phyloP scores from a whole-genome alignment of 2,888 invertebrate species.

The Tupiocoris notatus region DNA sequence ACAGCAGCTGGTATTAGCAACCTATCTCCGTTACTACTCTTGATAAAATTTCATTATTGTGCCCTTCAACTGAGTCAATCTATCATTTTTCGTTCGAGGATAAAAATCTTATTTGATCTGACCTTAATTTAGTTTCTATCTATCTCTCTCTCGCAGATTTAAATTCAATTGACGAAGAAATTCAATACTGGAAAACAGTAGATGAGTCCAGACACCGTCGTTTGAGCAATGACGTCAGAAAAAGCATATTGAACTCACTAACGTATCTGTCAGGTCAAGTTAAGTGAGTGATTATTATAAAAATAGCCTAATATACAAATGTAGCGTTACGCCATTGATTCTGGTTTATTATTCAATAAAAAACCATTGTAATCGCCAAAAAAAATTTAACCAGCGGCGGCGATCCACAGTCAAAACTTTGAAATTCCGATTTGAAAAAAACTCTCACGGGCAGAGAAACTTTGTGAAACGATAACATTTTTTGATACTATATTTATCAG shows the following conservation, averaged over 20 bases:
- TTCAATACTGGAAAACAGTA: conserved; percentile 27
- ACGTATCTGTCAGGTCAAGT: conserved; percentile 16
- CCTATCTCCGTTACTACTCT: neutral
- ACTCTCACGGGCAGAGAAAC: no score
- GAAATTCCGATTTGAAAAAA: no score
- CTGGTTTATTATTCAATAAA: no score
- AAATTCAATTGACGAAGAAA: conserved; percentile 34
- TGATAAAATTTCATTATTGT: neutral
- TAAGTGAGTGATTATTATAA: no score
- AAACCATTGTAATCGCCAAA: no score
- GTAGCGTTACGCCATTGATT: no score
- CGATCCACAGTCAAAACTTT: no score
- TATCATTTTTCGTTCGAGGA: neutral
- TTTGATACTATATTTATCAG: no score
- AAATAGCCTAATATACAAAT: no score
- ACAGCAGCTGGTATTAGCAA: conserved; percentile 5
- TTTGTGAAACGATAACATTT: no score
- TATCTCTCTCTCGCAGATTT: conserved; percentile 12
- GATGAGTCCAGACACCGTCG: neutral
- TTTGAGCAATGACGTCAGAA: conserved; percentile 1
- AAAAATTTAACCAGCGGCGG: no score
- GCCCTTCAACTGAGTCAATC: neutral
- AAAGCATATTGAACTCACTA: conserved; percentile 7
- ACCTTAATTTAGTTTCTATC: neutral
- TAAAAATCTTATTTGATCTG: no score